phyloP scores from a whole-genome alignment of 2,797 vertebrate species.

The Synaphobranchus kaupii region DNA sequence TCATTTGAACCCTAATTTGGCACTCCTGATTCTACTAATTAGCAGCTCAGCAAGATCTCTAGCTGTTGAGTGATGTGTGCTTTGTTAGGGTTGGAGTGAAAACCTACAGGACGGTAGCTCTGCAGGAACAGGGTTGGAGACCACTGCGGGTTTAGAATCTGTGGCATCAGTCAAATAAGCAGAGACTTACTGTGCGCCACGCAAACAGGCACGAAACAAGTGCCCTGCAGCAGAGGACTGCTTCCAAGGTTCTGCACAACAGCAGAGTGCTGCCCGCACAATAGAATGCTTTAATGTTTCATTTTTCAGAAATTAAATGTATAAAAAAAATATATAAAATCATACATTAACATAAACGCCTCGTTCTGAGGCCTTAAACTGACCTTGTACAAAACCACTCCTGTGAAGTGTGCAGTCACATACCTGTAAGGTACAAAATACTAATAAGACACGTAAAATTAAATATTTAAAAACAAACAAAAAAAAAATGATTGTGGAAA shows the following conservation, averaged over 20 bases:
- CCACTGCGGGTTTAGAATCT: background rate
- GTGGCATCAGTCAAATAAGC: background rate
- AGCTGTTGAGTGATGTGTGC: too few relatives aligned
- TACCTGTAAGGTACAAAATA: constrained; percentile 81
- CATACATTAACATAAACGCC: constrained; percentile 63
- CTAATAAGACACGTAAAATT: constrained; percentile 44
- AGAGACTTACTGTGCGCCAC: background rate
- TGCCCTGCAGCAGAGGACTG: background rate
- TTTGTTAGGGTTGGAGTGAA: too few relatives aligned
- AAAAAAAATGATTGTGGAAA: background rate
- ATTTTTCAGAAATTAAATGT: constrained; percentile 52
- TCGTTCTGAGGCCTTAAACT: constrained; percentile 75
- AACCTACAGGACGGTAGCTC: too few relatives aligned
- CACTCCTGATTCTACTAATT: too few relatives aligned
- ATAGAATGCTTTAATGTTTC: constrained; percentile 34
- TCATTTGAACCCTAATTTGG: too few relatives aligned
- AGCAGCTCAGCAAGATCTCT: too few relatives aligned
- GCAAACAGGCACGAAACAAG: background rate
- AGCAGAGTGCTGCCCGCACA: constrained; percentile 27
- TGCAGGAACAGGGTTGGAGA: too few relatives aligned
- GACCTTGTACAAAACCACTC: constrained; percentile 59
- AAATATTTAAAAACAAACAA: constrained; percentile 9
- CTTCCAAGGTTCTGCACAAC: background rate
- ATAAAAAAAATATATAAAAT: constrained; percentile 52
- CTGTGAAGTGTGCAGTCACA: constrained; percentile 60